A percentile compares a stretch with the other conserved stretches of the same genome.
These are phyloP conservation scores for Manacus vitellinus DNA, from an alignment of 2,113 vertebrate species.

Conservation along the genomic window DNA sequence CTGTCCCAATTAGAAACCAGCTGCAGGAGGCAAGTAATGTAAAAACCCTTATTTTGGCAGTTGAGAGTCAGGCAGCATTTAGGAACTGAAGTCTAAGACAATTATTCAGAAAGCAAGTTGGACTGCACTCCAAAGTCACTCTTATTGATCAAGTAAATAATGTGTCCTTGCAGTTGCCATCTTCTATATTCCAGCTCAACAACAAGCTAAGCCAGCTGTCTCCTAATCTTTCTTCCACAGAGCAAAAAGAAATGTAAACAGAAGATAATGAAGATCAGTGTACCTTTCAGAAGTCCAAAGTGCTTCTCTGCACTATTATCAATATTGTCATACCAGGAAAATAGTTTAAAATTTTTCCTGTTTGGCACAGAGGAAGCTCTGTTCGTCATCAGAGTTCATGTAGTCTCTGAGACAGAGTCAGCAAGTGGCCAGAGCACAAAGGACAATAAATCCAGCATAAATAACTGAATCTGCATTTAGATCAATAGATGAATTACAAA, in stretches of 20 bases:
- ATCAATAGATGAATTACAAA: neutral
- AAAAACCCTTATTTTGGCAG: neutral
- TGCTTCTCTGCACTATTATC: neutral
- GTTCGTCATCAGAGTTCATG: neutral
- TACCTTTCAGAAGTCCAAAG: conserved; percentile 23
- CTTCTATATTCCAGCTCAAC: neutral
- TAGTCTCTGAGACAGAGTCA: neutral
- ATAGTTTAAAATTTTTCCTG: neutral
- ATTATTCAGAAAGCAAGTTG: neutral
- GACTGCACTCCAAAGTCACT: neutral
- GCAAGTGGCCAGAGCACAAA: neutral
- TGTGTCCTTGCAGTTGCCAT: neutral
- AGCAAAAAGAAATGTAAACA: neutral
- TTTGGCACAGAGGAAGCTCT: neutral
- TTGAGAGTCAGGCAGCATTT: neutral
- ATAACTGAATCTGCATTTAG: neutral
- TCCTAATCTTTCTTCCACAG: neutral
- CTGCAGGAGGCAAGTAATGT: neutral
- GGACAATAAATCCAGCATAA: neutral
- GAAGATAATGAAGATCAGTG: neutral
- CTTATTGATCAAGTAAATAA: neutral
- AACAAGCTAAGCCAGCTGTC: neutral
- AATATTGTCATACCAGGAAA: neutral
- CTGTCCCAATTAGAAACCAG: neutral
- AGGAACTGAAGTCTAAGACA: neutral